A percentile compares a stretch with the other conserved stretches of the same genome.
phyloP scores from a whole-genome alignment of 2,888 invertebrate genomes.

The Ophion ellenae region DNA sequence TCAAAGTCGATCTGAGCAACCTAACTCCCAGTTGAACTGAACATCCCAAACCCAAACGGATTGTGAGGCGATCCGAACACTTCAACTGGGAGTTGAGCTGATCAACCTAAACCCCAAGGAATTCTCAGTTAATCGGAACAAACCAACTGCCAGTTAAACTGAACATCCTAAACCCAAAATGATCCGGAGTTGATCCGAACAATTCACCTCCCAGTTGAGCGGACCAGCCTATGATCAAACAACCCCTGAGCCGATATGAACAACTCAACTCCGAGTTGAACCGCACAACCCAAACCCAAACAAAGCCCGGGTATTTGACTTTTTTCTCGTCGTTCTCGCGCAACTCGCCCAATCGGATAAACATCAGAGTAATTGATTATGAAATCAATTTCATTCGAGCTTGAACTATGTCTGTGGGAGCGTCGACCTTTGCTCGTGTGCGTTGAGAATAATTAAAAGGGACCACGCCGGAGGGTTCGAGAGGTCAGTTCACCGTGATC shows the following conservation, averaged over 20 bases:
- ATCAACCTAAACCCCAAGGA: neutral
- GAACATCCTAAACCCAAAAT: too few relatives aligned
- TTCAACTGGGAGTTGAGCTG: neutral
- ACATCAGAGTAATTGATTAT: slow-evolving; percentile 12
- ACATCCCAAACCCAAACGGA: neutral
- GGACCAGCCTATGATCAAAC: too few relatives aligned
- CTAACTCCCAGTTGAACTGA: neutral
- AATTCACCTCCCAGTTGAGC: too few relatives aligned
- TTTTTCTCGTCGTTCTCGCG: neutral
- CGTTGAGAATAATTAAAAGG: slow-evolving; percentile 17
- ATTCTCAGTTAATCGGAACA: too few relatives aligned
- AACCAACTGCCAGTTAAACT: too few relatives aligned
- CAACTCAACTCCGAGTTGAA: too few relatives aligned
- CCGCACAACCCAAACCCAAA: too few relatives aligned
- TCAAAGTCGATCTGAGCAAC: too few relatives aligned
- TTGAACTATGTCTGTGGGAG: slow-evolving; percentile 9
- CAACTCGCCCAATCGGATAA: neutral
- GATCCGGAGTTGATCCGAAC: too few relatives aligned
- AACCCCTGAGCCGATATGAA: too few relatives aligned
- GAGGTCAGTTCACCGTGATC: neutral
- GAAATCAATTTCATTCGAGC: slow-evolving; percentile 11
- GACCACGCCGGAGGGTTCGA: slow-evolving; percentile 1
- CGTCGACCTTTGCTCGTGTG: slow-evolving; percentile 10
- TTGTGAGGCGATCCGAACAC: neutral
- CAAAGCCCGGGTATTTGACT: neutral